Evolutionary conservation across 2,888 invertebrate genomes (phyloP), one percentile per base, ranked within the genome.

Genomic region (Tipula lateralis): DNA sequence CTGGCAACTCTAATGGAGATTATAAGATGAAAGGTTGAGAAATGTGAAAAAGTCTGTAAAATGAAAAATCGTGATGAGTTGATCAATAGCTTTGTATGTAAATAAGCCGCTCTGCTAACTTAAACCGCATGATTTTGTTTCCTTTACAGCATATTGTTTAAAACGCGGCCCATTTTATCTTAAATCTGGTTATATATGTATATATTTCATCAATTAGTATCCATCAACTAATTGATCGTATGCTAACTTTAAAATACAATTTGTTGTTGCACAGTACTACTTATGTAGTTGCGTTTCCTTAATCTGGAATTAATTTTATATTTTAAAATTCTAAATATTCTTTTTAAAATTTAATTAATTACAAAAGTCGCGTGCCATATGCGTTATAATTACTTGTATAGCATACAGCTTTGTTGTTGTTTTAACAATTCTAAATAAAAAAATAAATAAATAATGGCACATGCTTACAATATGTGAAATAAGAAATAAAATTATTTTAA

Each of bases 321-420:
- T 66, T n/a, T 66, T 66, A 66, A 66, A 66, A n/a, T n/a, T n/a
- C n/a, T n/a, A n/a, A n/a, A 24, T 66, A 66, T 24, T 66, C 66
- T 66, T 66, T 66, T 24, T 24, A 66, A 66, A 66, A 66, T 24
- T 66, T 66, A 66, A 66, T 66, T 66, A 66, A 66, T 66, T 66
- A 66, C 66, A 66, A 66, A 66, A 66, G 66, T 66, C 66, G 66
- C 66, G 66, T 66, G 66, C 66, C 66, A 66, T 24, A 66, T 66
- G 66, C 66, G 66, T 66, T 66, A 24, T 66, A 66, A 66, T 66
- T 66, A 66, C 66, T 66, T 66, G 24, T 24, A 66, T 24, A 66
- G 16, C 24, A 66, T 16, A 44, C 44, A 16, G 12, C 19, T 66
- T 44, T 66, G 66, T 66, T 66, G 66, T 66, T 66, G 50, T 2